phyloP scores from a whole-genome alignment of 35 echinoderm and acorn worm genomes.

The Apostichopus californicus region DNA sequence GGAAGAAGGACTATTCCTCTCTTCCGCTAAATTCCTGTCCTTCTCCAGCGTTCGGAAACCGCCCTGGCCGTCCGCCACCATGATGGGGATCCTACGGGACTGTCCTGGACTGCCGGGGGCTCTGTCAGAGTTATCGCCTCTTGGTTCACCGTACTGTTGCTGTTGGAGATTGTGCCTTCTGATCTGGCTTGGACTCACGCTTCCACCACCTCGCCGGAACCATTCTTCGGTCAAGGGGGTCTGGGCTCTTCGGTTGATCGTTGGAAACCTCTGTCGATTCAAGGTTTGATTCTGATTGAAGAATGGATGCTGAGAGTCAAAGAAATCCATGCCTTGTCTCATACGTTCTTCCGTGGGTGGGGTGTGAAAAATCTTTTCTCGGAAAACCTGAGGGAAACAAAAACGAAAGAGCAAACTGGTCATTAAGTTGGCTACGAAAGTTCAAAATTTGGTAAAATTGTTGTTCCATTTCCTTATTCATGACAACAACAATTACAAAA shows the following conservation, averaged over 20 bases:
- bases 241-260: conserved; percentile 19
- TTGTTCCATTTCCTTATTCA: no score
- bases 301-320: conserved; percentile 12
- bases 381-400: conserved; percentile 31
- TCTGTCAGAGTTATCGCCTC: background rate
- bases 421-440: background rate
- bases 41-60: conserved; percentile 38
- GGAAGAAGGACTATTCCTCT: background rate
- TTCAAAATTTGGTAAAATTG: background rate
- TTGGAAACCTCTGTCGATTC: conserved; percentile 47
- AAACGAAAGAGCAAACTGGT: background rate
- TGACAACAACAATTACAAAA: no score
- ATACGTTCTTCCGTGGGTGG: conserved; percentile 23
- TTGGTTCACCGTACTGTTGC: background rate
- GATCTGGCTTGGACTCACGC: conserved; percentile 35
- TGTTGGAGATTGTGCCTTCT: conserved; percentile 21
- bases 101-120: conserved; percentile 38
- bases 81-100: conserved; percentile 41
- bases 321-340: conserved; percentile 44
- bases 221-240: conserved; percentile 23
- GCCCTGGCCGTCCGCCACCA: conserved; percentile 46
- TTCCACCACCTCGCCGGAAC: conserved; percentile 38
- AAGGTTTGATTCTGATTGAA: conserved; percentile 43
- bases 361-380: conserved; percentile 39
- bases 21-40: background rate